Conservation (phyloP, 2,113 vertebrate genomes). For the Thamnophis sirtalis region DNA sequence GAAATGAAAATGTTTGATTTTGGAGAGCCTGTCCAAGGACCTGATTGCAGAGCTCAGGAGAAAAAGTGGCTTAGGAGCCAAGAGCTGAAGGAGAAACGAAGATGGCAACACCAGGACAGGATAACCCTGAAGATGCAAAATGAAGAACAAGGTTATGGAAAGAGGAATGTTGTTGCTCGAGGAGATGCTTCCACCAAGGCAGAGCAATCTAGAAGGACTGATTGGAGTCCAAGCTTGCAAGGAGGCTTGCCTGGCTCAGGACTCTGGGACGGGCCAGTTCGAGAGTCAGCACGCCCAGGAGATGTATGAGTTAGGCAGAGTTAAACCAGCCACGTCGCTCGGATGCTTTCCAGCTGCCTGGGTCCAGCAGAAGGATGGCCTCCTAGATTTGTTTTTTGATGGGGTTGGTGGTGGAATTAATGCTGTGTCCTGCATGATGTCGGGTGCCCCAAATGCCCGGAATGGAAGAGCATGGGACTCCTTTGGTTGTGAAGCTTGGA, state of each 20-base stretch:
- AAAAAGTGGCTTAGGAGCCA: background rate
- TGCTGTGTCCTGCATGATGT: background rate
- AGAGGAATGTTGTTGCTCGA: background rate
- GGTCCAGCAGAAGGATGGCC: constrained; percentile 3
- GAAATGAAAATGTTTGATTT: no score
- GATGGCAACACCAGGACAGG: background rate
- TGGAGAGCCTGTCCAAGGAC: background rate
- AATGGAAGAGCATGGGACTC: background rate
- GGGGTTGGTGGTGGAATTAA: background rate
- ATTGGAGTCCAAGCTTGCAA: constrained; percentile 14
- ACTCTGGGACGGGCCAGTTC: constrained; percentile 30
- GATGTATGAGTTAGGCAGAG: constrained; percentile 19
- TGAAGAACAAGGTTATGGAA: background rate
- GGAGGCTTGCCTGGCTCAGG: constrained; percentile 33
- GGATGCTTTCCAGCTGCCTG: constrained; percentile 31
- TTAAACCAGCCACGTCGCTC: constrained; percentile 23
- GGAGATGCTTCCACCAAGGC: background rate
- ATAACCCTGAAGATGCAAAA: background rate
- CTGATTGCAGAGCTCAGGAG: background rate
- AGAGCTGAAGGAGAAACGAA: background rate
- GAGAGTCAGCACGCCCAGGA: background rate
- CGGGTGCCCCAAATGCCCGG: background rate
- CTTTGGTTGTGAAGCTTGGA: background rate
- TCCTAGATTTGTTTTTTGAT: background rate
- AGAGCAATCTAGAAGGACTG: background rate